Evolutionary conservation across 2,888 invertebrate species (phyloP).

Genomic region (Agrotis ipsilon): DNA sequence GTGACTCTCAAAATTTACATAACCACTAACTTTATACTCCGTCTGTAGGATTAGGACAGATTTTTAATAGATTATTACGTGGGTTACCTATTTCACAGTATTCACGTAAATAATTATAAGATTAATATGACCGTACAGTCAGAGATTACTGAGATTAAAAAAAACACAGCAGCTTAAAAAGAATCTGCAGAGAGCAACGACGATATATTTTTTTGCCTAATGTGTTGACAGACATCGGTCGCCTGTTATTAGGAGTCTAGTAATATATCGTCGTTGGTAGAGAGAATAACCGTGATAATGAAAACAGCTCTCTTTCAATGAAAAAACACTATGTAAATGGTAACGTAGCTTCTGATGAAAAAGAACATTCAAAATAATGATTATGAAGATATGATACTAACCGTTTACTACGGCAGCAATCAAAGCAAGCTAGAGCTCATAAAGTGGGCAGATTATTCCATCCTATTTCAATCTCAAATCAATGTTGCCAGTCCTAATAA

Average conservation of each 20-base stretch:
- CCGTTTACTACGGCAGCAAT: constrained; percentile 1
- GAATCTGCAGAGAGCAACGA: too few species aligned
- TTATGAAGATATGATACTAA: constrained; percentile 7
- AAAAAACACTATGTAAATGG: background rate
- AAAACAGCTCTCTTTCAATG: background rate
- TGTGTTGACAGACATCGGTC: too few species aligned
- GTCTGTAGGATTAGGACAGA: background rate
- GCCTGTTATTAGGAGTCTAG: too few species aligned
- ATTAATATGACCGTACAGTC: background rate
- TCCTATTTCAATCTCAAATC: constrained; percentile 32
- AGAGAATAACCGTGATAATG: too few species aligned
- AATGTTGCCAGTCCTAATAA: constrained; percentile 14
- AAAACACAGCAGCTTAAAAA: too few species aligned
- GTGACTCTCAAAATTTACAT: constrained; percentile 11
- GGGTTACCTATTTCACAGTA: background rate
- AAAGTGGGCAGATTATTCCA: constrained; percentile 34
- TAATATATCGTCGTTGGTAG: too few species aligned
- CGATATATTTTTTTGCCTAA: too few species aligned
- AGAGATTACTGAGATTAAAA: background rate
- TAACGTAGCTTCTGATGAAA: background rate
- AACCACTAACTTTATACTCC: background rate
- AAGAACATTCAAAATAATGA: background rate
- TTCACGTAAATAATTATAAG: background rate
- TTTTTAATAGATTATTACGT: background rate
- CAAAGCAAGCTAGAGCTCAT: constrained; percentile 15